Conservation (phyloP, 2,113 vertebrate genomes). For the Hassar affinis region DNA sequence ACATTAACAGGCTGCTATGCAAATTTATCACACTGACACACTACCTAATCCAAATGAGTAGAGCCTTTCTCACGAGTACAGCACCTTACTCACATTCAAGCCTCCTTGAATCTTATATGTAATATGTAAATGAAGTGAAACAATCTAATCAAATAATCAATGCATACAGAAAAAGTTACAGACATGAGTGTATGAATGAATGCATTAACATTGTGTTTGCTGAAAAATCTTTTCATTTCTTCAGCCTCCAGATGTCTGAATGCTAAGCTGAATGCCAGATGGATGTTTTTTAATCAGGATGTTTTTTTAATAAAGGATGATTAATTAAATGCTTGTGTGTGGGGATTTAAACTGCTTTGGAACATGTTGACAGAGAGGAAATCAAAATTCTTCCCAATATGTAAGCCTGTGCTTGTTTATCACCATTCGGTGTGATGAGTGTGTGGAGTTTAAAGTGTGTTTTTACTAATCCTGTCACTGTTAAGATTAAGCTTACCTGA, state of each 20-base stretch:
- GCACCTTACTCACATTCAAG: not conserved
- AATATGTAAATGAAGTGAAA: not conserved
- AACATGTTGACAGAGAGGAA: slow-evolving; percentile 2
- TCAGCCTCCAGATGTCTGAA: not conserved
- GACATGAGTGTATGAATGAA: not conserved
- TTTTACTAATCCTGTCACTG: not conserved
- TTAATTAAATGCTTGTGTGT: not conserved
- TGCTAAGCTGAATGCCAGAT: not conserved
- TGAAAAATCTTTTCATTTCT: not conserved
- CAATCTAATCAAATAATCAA: not conserved
- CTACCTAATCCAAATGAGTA: no score
- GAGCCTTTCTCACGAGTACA: no score
- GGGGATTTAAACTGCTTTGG: not conserved
- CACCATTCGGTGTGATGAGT: not conserved
- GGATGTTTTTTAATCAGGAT: slow-evolving; percentile 1
- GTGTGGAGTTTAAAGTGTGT: not conserved
- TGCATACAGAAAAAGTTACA: not conserved
- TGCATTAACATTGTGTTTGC: not conserved
- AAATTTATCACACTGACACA: not conserved
- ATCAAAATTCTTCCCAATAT: not conserved
- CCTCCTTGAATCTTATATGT: not conserved
- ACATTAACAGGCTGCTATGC: not conserved
- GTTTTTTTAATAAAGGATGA: slow-evolving; percentile 2
- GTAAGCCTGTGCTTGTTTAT: slow-evolving; percentile 2
- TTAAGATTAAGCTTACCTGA: not conserved